phyloP scores from a whole-genome alignment of 2,113 vertebrate species.

The Pseudorectes ferrugineus region DNA sequence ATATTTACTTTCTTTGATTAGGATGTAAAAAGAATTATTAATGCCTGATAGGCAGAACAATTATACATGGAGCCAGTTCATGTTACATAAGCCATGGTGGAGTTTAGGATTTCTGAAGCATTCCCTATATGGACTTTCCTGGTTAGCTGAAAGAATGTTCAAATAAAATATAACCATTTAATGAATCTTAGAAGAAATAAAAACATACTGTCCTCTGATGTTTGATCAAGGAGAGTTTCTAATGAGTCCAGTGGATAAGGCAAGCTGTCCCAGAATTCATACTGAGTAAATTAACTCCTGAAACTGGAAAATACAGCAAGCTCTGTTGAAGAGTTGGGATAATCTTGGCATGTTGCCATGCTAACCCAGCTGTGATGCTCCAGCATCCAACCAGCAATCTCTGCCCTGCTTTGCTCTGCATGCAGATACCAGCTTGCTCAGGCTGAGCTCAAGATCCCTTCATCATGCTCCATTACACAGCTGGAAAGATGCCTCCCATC shows the following conservation, averaged over 20 bases:
- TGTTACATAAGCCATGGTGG: background rate
- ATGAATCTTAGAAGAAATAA: background rate
- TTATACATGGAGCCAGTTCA: background rate
- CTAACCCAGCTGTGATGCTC: background rate
- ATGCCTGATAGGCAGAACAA: background rate
- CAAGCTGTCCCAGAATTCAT: background rate
- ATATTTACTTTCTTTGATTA: background rate
- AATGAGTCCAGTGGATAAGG: background rate
- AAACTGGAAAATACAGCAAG: background rate
- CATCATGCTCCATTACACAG: background rate
- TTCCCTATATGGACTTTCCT: background rate
- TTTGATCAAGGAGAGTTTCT: background rate
- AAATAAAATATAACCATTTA: background rate
- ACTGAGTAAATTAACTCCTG: background rate
- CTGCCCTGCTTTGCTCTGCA: background rate
- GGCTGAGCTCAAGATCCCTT: background rate
- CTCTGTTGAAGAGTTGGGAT: background rate
- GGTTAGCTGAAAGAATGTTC: background rate
- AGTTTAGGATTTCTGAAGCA: background rate
- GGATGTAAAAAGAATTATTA: background rate
- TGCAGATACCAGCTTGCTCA: background rate
- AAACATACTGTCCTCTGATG: background rate
- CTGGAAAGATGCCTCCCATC: background rate
- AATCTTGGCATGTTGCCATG: rapidly evolving
- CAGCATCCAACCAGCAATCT: background rate